These are phyloP conservation scores for Drosophila meridionalis DNA, from an alignment of 2,888 invertebrate species.

Conservation along the genomic window DNA sequence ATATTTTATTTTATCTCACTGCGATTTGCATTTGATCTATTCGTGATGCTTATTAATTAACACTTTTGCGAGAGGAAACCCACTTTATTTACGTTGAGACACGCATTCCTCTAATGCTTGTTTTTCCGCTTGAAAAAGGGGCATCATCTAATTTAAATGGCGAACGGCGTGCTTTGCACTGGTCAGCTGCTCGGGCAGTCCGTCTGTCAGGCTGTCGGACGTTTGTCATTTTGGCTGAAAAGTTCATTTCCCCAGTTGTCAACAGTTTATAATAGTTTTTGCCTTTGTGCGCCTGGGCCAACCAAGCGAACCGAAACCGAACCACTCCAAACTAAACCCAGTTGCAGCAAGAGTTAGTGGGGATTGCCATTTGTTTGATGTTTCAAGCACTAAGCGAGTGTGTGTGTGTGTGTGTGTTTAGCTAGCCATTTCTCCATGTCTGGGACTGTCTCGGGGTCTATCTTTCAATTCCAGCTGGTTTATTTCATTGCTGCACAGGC, in stretches of 20 bases:
- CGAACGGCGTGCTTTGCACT: slow-evolving; percentile 13
- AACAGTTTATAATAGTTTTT: slow-evolving; percentile 72
- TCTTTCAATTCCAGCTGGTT: slow-evolving; percentile 75
- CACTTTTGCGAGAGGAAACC: not conserved
- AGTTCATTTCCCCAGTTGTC: slow-evolving; percentile 76
- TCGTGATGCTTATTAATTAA: not conserved
- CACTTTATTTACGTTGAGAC: not conserved
- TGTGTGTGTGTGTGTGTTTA: slow-evolving; percentile 24
- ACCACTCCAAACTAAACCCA: slow-evolving; percentile 43
- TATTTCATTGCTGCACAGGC: slow-evolving; percentile 64
- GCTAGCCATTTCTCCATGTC: slow-evolving; percentile 49
- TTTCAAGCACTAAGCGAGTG: slow-evolving; percentile 27
- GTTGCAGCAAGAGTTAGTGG: slow-evolving; percentile 19
- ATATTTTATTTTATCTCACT: not conserved
- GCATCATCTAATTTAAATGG: slow-evolving; percentile 18
- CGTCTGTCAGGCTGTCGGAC: slow-evolving; percentile 35
- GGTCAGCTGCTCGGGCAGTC: slow-evolving; percentile 16
- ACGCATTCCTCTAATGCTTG: not conserved
- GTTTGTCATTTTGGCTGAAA: slow-evolving; percentile 70
- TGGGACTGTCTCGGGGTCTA: slow-evolving; percentile 44
- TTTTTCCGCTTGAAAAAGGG: slow-evolving; percentile 1
- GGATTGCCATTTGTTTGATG: slow-evolving; percentile 65
- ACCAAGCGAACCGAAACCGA: slow-evolving; percentile 43
- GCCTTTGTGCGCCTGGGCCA: slow-evolving; percentile 47
- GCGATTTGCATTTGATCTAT: not conserved